A percentile compares a stretch with the other conserved stretches of the same genome.
phyloP scores from a whole-genome alignment of 2,113 vertebrate genomes.

The Ellobius talpinus region DNA sequence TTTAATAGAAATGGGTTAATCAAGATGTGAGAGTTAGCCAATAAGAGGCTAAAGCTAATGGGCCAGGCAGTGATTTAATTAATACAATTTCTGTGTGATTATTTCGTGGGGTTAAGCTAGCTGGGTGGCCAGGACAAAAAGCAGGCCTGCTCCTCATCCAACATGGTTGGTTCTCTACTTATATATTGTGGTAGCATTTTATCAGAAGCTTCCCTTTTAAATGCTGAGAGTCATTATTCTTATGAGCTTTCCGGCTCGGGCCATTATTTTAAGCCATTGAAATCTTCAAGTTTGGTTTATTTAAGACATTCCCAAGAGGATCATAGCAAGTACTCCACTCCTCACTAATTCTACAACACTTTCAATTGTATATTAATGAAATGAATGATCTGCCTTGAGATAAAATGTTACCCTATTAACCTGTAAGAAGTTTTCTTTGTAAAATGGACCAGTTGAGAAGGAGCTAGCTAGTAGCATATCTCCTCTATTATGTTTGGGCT shows the following conservation, averaged over 20 bases:
- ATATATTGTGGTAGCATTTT: not conserved
- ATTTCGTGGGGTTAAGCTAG: too few relatives aligned
- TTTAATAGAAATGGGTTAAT: too few relatives aligned
- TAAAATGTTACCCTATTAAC: not conserved
- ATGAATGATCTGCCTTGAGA: not conserved
- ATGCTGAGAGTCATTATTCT: not conserved
- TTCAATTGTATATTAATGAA: not conserved
- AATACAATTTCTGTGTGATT: too few relatives aligned
- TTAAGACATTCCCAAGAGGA: not conserved
- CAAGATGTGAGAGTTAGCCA: too few relatives aligned
- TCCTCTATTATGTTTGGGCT: not conserved
- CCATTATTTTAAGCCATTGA: not conserved
- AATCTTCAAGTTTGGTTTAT: conserved; percentile 5
- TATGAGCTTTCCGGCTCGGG: not conserved
- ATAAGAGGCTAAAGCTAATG: too few relatives aligned
- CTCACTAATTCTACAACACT: not conserved
- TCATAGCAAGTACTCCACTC: not conserved
- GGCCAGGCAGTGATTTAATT: too few relatives aligned
- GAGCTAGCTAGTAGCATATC: not conserved
- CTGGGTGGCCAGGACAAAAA: too few relatives aligned
- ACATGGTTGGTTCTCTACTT: not conserved
- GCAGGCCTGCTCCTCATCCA: too few relatives aligned
- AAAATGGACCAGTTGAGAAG: not conserved
- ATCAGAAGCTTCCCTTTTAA: not conserved
- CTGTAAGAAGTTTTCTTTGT: not conserved